These are phyloP conservation scores for Amphipyra berbera DNA, from an alignment of 2,888 invertebrate genomes.

Conservation along the genomic window DNA sequence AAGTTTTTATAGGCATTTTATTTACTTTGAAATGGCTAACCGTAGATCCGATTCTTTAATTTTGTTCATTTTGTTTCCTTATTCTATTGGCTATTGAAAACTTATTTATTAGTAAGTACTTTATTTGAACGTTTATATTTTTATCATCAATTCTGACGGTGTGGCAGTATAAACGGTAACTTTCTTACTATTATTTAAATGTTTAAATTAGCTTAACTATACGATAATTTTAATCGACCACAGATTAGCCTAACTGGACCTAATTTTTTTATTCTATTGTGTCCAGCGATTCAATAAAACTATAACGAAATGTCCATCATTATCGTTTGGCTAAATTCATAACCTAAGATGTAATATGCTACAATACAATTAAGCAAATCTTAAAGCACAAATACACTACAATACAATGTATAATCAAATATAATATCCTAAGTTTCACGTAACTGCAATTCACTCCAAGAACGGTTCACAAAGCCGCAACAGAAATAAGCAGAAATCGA, in stretches of 20 bases:
- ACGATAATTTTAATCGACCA: too few species aligned
- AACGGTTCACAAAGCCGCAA: conserved; percentile 27
- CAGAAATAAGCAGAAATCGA: conserved; percentile 71
- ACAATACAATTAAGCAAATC: neutral
- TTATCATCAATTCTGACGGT: too few species aligned
- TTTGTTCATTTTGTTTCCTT: conserved; percentile 47
- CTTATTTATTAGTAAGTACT: conserved; percentile 33
- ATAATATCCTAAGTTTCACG: conserved; percentile 13
- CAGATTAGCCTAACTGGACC: too few species aligned
- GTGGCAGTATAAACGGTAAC: too few species aligned
- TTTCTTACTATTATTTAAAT: too few species aligned
- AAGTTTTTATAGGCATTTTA: conserved; percentile 68
- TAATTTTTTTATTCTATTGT: too few species aligned
- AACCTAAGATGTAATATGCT: neutral
- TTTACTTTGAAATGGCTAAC: conserved; percentile 64
- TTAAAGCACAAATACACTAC: conserved; percentile 2
- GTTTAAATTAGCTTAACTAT: too few species aligned
- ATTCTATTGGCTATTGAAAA: conserved; percentile 39
- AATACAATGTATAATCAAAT: conserved; percentile 10
- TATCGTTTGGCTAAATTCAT: neutral
- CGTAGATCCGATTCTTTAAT: conserved; percentile 55
- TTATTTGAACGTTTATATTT: conserved; percentile 7
- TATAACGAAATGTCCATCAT: neutral
- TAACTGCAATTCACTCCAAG: conserved; percentile 15
- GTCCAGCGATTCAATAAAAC: too few species aligned